phyloP scores from a whole-genome alignment of 2,888 invertebrate species.

The Brachylomia viminalis region DNA sequence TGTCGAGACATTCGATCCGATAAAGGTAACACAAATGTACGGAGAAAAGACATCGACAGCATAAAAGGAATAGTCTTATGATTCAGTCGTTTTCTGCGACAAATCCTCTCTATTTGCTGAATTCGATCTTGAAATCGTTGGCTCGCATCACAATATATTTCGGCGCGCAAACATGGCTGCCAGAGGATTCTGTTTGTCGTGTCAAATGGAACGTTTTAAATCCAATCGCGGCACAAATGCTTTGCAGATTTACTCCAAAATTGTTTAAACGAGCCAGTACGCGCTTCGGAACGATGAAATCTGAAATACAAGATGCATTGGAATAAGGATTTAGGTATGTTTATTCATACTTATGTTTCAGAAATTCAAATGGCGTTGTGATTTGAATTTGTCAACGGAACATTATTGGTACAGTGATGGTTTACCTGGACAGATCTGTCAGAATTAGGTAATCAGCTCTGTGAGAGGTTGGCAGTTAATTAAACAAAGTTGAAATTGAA shows the following conservation, averaged over 20 bases:
- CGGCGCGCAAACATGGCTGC: conserved; percentile 69
- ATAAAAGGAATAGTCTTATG: conserved; percentile 56
- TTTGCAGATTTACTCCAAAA: conserved; percentile 65
- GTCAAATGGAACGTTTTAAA: conserved; percentile 79
- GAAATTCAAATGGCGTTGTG: conserved; percentile 30
- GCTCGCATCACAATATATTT: conserved; percentile 71
- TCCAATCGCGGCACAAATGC: conserved; percentile 68
- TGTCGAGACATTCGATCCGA: conserved; percentile 39
- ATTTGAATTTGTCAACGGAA: conserved; percentile 35
- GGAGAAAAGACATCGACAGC: conserved; percentile 26
- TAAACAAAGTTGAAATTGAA: not conserved
- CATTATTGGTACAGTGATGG: not conserved
- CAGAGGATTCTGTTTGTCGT: conserved; percentile 72
- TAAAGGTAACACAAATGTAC: conserved; percentile 58
- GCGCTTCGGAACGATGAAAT: conserved; percentile 37
- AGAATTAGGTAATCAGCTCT: not conserved
- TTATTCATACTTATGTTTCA: conserved; percentile 34
- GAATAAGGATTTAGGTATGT: conserved; percentile 36
- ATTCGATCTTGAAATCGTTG: conserved; percentile 66
- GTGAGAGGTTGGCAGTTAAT: not conserved
- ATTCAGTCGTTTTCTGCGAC: conserved; percentile 51
- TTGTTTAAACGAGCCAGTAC: conserved; percentile 64
- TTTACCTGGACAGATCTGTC: not conserved
- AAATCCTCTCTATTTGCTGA: conserved; percentile 63
- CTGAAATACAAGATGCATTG: conserved; percentile 45